A percentile compares a stretch with the other conserved stretches of the same genome.
Conservation (phyloP, 1,140 invertebrate genomes). For the Myzus persicae region DNA sequence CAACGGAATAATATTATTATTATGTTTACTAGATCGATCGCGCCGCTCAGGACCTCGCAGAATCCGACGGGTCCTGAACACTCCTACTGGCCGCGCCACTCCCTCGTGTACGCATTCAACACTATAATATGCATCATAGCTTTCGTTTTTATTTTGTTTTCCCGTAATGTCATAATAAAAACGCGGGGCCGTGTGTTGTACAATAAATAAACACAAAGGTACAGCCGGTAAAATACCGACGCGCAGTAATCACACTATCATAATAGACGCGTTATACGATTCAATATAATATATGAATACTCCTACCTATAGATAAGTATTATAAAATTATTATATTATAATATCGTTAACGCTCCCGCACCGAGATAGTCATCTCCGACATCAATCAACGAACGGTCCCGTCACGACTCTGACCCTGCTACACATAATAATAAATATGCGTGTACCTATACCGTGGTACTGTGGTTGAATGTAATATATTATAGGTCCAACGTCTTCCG, state of each 20-base stretch:
- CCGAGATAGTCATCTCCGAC: constrained; percentile 49
- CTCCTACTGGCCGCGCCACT: not conserved
- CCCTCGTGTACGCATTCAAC: not conserved
- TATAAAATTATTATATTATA: not conserved
- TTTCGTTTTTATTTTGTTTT: not conserved
- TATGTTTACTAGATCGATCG: not conserved
- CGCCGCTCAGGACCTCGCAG: not conserved
- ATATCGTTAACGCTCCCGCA: not conserved
- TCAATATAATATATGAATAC: not conserved
- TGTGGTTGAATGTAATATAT: not conserved
- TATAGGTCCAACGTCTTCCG: not conserved
- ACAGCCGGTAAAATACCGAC: not conserved
- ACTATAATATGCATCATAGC: too few species aligned
- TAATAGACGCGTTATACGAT: constrained; percentile 20
- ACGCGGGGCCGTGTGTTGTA: not conserved
- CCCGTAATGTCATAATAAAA: constrained; percentile 5
- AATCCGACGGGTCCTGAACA: not conserved
- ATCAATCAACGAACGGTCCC: constrained; percentile 49
- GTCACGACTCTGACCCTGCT: constrained; percentile 30
- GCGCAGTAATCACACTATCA: not conserved
- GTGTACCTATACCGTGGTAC: not conserved
- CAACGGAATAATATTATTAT: not conserved
- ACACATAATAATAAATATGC: not conserved
- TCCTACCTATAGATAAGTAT: not conserved
- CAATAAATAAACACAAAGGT: too few species aligned